phyloP scores from a whole-genome alignment of 2,113 vertebrate genomes.

The Mohoua ochrocephala region DNA sequence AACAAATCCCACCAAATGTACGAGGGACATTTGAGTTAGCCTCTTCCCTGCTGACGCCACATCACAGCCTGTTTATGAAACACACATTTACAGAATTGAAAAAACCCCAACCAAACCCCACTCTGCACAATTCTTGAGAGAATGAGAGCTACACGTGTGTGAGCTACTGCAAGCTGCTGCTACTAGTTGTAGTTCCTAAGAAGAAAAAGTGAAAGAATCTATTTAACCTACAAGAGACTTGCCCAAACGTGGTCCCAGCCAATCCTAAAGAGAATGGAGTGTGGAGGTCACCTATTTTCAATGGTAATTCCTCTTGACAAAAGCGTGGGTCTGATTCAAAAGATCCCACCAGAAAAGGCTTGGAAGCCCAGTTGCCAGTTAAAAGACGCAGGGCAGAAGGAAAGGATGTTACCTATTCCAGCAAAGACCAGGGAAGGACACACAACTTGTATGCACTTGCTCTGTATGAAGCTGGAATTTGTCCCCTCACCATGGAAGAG shows the following conservation, averaged over 20 bases:
- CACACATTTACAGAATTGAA: neutral
- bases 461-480: neutral
- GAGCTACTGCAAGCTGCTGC: neutral
- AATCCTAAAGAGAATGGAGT: neutral
- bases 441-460: neutral
- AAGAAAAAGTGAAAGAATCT: neutral
- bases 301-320: neutral
- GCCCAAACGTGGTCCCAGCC: neutral
- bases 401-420: neutral
- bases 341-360: neutral
- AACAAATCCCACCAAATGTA: neutral
- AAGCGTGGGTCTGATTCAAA: neutral
- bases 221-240: neutral
- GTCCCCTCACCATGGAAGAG: neutral
- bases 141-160: accelerated
- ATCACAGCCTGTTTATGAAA: neutral
- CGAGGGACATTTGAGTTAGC: neutral
- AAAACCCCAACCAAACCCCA: neutral
- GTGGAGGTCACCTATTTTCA: neutral
- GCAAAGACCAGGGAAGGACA: neutral
- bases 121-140: neutral
- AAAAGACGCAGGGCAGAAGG: neutral
- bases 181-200: neutral
- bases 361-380: neutral
- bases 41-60: neutral